Evolutionary conservation across 2,797 vertebrate genomes (phyloP).

Genomic region (Somateria mollissima): DNA sequence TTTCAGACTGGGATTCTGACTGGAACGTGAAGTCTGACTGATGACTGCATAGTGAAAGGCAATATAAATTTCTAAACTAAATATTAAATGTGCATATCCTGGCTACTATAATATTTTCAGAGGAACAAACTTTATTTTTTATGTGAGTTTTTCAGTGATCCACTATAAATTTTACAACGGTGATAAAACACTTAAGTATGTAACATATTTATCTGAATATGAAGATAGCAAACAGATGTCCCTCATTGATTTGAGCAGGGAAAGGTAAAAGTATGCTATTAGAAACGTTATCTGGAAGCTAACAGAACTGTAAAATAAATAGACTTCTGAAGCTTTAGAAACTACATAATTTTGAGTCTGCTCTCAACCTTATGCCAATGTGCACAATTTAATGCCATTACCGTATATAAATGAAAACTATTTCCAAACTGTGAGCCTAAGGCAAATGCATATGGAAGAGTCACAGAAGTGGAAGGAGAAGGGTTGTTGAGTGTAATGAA

Average conservation of each 20-base stretch:
- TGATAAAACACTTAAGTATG: constrained; percentile 4
- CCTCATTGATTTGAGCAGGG: background rate
- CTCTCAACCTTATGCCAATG: constrained; percentile 36
- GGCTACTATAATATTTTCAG: background rate
- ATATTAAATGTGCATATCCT: background rate
- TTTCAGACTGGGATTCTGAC: background rate
- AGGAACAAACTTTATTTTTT: background rate
- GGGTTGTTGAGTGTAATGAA: background rate
- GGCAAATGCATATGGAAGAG: constrained; percentile 12
- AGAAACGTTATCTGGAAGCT: constrained; percentile 35
- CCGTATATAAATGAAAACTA: constrained; percentile 31
- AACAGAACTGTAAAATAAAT: constrained; percentile 38
- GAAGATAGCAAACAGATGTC: background rate
- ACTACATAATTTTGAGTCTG: constrained; percentile 8
- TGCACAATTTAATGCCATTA: background rate
- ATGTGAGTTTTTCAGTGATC: background rate
- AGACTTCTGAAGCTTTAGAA: constrained; percentile 21
- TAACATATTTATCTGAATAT: background rate
- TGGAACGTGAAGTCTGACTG: background rate
- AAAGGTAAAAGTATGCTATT: background rate
- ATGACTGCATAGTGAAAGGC: background rate
- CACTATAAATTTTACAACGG: background rate
- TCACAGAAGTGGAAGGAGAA: constrained; percentile 1
- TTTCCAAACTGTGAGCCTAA: constrained; percentile 24
- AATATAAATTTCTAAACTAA: background rate